Conservation (phyloP, 2,797 vertebrate genomes). For the Anguilla pacifica region DNA sequence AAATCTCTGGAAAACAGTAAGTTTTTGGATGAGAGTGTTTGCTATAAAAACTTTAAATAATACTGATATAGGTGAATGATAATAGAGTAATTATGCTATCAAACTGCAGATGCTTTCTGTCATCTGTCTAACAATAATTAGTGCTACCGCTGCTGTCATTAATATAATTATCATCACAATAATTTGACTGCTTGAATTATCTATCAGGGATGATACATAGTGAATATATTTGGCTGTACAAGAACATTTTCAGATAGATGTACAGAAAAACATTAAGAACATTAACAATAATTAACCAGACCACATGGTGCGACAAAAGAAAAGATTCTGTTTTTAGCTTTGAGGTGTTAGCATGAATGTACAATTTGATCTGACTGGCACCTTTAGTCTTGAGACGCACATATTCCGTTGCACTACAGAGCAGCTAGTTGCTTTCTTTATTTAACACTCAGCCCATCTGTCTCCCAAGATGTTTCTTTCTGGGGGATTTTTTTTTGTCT, state of each 20-base stretch:
- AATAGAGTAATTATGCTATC: too few species aligned
- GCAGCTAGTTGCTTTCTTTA: not conserved
- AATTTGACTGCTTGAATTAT: too few species aligned
- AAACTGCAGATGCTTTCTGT: too few species aligned
- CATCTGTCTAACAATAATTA: too few species aligned
- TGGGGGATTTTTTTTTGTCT: not conserved
- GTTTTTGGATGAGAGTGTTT: too few species aligned
- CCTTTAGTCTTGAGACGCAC: not conserved
- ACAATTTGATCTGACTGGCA: not conserved
- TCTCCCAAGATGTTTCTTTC: not conserved
- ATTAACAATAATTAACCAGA: not conserved
- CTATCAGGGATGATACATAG: too few species aligned
- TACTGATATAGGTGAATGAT: too few species aligned
- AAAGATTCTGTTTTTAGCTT: not conserved
- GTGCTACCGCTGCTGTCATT: too few species aligned
- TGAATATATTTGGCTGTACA: not conserved
- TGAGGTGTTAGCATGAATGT: constrained; percentile 5
- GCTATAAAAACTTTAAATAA: too few species aligned
- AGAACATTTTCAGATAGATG: not conserved
- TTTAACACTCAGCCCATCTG: constrained; percentile 12
- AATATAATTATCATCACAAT: too few species aligned
- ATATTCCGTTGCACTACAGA: not conserved
- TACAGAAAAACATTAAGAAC: not conserved
- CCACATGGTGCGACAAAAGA: not conserved
- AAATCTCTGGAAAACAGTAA: too few species aligned